phyloP scores from a whole-genome alignment of 53 echinoderm and acorn worm genomes.

The Paracentrotus lividus region DNA sequence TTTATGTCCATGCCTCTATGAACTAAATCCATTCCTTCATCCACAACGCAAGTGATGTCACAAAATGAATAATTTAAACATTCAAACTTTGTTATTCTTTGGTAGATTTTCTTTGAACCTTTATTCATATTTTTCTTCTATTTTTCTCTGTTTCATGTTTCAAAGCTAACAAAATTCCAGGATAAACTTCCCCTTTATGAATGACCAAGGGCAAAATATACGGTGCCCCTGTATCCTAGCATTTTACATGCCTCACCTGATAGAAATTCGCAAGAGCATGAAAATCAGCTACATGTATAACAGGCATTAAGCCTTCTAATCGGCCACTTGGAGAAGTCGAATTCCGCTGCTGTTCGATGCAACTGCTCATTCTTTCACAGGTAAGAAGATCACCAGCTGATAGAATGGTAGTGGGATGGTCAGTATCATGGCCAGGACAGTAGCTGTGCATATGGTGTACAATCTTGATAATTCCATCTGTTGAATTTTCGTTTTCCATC shows the following conservation, averaged over 20 bases:
- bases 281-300: constrained; percentile 84
- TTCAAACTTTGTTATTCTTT: too few relatives aligned
- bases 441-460: constrained; percentile 78
- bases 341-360: constrained; percentile 76
- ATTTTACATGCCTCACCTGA: constrained; percentile 71
- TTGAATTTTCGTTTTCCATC: constrained; percentile 82
- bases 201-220: too few relatives aligned
- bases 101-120: too few relatives aligned
- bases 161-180: too few relatives aligned
- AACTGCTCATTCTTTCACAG: constrained; percentile 74
- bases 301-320: constrained; percentile 78
- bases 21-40: too few relatives aligned
- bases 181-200: too few relatives aligned
- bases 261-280: constrained; percentile 82
- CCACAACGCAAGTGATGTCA: too few relatives aligned
- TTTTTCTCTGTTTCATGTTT: too few relatives aligned
- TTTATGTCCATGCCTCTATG: too few relatives aligned
- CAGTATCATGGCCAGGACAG: constrained; percentile 74
- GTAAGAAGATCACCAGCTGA: constrained; percentile 80
- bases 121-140: too few relatives aligned
- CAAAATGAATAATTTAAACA: too few relatives aligned
- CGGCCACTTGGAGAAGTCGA: constrained; percentile 71
- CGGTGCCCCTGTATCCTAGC: too few relatives aligned
- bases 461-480: constrained; percentile 78
- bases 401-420: constrained; percentile 60